Conservation (phyloP, 2,888 invertebrate species). For the Meta bourneti region DNA sequence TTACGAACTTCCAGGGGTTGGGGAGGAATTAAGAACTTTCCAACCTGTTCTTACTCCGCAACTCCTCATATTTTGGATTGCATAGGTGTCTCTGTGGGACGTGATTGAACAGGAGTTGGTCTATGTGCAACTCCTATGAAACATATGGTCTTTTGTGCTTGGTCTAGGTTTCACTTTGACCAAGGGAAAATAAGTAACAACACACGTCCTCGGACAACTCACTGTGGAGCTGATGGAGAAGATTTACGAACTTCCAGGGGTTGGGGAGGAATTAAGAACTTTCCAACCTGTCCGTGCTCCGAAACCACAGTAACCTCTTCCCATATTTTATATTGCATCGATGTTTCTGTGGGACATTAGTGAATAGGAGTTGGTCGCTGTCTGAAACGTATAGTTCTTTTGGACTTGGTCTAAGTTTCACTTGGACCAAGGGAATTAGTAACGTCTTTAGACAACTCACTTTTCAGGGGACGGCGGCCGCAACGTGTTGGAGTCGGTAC, state of each 20-base stretch:
- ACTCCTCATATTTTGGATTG: background rate
- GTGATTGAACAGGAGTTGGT: background rate
- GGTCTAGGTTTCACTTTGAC: no score
- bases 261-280: background rate
- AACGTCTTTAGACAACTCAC: constrained; percentile 15
- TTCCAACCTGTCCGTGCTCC: background rate
- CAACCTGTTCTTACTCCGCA: background rate
- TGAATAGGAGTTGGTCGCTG: background rate
- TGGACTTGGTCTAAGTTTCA: no score
- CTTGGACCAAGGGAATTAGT: background rate
- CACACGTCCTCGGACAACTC: background rate
- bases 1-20: no score
- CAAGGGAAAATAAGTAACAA: background rate
- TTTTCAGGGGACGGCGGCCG: constrained; percentile 63
- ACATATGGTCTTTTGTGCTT: no score
- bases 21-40: background rate
- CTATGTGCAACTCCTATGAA: background rate
- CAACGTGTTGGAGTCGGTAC: constrained; percentile 54
- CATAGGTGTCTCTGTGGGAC: background rate
- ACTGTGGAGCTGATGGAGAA: no score
- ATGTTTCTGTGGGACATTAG: background rate
- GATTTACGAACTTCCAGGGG: no score
- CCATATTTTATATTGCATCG: background rate
- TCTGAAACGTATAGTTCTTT: background rate
- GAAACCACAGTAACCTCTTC: background rate